phyloP scores from a whole-genome alignment of 2,888 invertebrate species.

The Quadroppia sp. region DNA sequence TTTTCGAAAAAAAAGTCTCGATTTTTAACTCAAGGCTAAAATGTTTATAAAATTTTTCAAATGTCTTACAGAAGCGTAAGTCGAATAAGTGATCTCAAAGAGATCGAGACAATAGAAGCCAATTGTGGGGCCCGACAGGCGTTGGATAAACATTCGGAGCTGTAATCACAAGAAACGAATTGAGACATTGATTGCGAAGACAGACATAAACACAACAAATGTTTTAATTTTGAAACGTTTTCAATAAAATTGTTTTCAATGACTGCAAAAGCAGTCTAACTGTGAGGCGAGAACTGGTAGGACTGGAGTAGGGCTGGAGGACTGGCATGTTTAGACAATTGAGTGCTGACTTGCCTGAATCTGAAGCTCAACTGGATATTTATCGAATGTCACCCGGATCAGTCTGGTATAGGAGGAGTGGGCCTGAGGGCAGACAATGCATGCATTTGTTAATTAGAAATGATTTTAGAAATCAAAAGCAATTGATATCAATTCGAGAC shows the following conservation, averaged over 20 bases:
- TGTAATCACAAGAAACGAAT: conserved; percentile 20
- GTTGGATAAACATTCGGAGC: conserved; percentile 42
- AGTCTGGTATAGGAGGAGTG: conserved; percentile 39
- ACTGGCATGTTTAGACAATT: neutral
- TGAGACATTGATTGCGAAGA: neutral
- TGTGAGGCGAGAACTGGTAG: neutral
- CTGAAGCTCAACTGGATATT: conserved; percentile 43
- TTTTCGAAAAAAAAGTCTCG: neutral
- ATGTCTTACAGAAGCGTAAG: conserved; percentile 41
- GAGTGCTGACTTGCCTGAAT: conserved; percentile 42
- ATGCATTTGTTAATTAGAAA: neutral
- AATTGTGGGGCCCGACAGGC: conserved; percentile 42
- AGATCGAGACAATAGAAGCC: conserved; percentile 43
- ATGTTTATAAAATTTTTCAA: neutral
- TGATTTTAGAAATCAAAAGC: neutral
- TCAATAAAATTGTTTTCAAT: conserved; percentile 9
- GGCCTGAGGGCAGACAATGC: conserved; percentile 33
- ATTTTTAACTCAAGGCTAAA: conserved; percentile 20
- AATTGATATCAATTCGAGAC: neutral
- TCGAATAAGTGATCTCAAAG: conserved; percentile 42
- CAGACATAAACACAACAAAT: conserved; percentile 7
- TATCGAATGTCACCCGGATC: conserved; percentile 41
- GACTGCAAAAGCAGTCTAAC: neutral
- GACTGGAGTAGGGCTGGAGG: neutral
- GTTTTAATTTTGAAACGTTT: neutral